These are phyloP conservation scores for Lomographa bimaculata DNA, from an alignment of 2,888 invertebrate genomes.

Conservation along the genomic window DNA sequence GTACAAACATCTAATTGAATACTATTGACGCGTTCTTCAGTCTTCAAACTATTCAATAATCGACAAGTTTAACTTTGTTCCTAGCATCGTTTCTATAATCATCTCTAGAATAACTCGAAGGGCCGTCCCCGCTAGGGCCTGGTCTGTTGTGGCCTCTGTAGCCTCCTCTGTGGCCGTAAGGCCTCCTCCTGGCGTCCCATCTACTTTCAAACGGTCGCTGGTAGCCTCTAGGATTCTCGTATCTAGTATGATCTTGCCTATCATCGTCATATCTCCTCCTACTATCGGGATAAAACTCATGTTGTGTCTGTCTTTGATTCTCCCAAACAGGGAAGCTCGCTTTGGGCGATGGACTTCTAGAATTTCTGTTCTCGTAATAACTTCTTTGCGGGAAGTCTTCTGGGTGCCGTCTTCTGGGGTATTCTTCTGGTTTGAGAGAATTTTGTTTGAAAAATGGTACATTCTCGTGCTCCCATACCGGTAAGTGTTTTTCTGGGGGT, in stretches of 20 bases:
- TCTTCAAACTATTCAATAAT: slow-evolving; percentile 52
- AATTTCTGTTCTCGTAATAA: slow-evolving; percentile 21
- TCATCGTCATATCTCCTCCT: slow-evolving; percentile 25
- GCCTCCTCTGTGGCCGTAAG: slow-evolving; percentile 52
- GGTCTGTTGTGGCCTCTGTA: slow-evolving; percentile 45
- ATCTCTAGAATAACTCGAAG: slow-evolving; percentile 28
- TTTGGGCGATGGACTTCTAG: slow-evolving; percentile 23
- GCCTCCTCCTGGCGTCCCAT: slow-evolving; percentile 44
- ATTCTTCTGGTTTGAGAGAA: slow-evolving; percentile 22
- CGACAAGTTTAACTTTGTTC: slow-evolving; percentile 69
- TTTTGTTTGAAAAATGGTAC: slow-evolving; percentile 7
- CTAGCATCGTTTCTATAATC: slow-evolving; percentile 32
- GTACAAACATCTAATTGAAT: slow-evolving; percentile 18
- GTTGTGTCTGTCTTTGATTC: slow-evolving; percentile 17
- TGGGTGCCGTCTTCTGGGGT: slow-evolving; percentile 22
- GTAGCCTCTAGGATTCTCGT: slow-evolving; percentile 27
- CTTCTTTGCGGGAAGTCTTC: slow-evolving; percentile 21
- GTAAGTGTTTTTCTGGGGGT: slow-evolving; percentile 48
- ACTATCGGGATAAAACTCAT: slow-evolving; percentile 6
- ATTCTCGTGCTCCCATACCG: slow-evolving; percentile 33
- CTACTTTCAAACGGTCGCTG: slow-evolving; percentile 34
- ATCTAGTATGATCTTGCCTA: slow-evolving; percentile 20
- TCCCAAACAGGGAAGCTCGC: slow-evolving; percentile 25
- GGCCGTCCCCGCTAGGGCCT: slow-evolving; percentile 30
- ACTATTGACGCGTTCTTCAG: slow-evolving; percentile 4